Evolutionary conservation across 2,797 vertebrate species (phyloP), one percentile per base, ranked within the genome.

Genomic region (Huso huso): DNA sequence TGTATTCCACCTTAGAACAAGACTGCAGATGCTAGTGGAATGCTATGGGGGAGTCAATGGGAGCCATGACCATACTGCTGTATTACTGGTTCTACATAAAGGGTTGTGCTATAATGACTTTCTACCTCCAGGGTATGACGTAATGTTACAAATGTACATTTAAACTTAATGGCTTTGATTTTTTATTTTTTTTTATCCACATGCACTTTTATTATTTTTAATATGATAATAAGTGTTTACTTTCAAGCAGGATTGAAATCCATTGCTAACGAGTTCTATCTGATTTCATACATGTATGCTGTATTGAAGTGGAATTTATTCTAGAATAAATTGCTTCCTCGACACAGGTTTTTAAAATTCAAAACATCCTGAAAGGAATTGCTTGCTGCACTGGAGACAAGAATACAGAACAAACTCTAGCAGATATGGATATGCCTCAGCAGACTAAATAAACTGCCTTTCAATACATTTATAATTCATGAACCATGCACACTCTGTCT

Each of bases 241-340:
- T 77, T 67, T 60, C 70, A 70, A 79, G 65, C 74, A 81, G 79
- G 72, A 78, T 79, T 79, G 78, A 77, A 76, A 73, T 75, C 71
- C 74, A 71, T 74, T 77, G 72, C 71, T 73, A 78, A 70, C 63
- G 73, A 73, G 71, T 73, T 65, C 51, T 58, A 69, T 71, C 70
- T 67, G 51, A 75, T 71, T 66, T 63, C 65, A 72, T 74, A 70
- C 75, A 82, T 83, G 78, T 83, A 82, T 82, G 78, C 77, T 76
- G 68, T 63, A 74, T 78, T 75, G 77, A 78, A 76, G 68, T 58
- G 63, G 68, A 18, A 18, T 18, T 69, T 68, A 76, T 71, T 71
- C 66, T 70, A 57, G 68, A 72, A 78, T 81, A 78, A 82, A 84
- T 73, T 69, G 72, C 61, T 77, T 71, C 65, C 70, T 75, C 71